phyloP scores from a whole-genome alignment of 2,888 invertebrate genomes.

The Glaucopsyche alexis region DNA sequence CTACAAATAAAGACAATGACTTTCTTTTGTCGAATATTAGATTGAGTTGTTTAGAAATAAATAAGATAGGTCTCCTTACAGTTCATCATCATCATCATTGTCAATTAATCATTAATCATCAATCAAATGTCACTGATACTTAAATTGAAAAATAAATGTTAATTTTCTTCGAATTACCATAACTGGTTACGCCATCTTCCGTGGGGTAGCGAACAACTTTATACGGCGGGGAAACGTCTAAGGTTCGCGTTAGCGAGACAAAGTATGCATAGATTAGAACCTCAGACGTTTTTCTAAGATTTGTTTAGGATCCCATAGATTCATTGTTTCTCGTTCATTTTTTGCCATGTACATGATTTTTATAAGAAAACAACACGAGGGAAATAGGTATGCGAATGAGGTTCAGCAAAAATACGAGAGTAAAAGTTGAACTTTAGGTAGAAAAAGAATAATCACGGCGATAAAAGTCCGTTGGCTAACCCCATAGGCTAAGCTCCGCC shows the following conservation, averaged over 20 bases:
- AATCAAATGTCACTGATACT: background rate
- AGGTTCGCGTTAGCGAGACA: constrained; percentile 10
- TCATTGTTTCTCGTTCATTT: background rate
- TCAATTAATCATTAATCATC: background rate
- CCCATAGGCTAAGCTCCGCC: constrained; percentile 74
- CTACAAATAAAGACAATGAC: too few relatives aligned
- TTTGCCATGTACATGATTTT: background rate
- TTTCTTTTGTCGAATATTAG: too few relatives aligned
- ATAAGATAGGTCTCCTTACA: too few relatives aligned
- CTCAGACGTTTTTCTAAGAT: constrained; percentile 17
- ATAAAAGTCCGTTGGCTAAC: constrained; percentile 64
- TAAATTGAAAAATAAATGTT: background rate
- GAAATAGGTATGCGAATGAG: background rate
- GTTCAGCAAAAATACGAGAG: background rate
- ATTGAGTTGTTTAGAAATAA: too few relatives aligned
- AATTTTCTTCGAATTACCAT: background rate
- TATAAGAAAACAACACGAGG: background rate
- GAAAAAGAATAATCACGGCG: constrained; percentile 56
- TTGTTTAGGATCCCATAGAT: background rate
- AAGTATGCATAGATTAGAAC: constrained; percentile 32
- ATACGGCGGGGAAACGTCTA: too few relatives aligned
- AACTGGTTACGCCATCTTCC: constrained; percentile 61
- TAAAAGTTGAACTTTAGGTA: constrained; percentile 39
- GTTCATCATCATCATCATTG: background rate
- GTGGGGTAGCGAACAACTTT: constrained; percentile 60